These are phyloP conservation scores for Macropis europaea DNA, from an alignment of 2,888 invertebrate species.

Conservation along the genomic window DNA sequence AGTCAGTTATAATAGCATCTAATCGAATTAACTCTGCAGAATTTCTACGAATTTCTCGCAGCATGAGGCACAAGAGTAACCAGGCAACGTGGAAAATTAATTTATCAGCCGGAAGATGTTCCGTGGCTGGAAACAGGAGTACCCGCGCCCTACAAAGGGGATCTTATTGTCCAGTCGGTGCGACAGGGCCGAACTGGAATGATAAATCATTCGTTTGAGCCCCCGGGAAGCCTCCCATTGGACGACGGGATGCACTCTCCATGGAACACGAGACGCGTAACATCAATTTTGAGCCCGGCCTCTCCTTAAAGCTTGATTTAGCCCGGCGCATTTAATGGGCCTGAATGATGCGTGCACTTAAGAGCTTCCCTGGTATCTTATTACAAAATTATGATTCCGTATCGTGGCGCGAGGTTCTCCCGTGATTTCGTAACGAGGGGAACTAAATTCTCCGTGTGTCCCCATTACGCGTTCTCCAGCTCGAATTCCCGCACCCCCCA, in stretches of 20 bases:
- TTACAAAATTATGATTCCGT: conserved; percentile 31
- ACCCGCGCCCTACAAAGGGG: not conserved
- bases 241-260: conserved; percentile 1
- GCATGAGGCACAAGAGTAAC: not conserved
- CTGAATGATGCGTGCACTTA: conserved; percentile 47
- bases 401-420: not conserved
- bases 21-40: not conserved
- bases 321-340: conserved; percentile 11
- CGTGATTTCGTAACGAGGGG: not conserved
- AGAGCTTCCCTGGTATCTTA: conserved; percentile 22
- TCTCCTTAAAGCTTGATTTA: conserved; percentile 41
- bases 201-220: conserved; percentile 56
- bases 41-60: not conserved
- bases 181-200: conserved; percentile 12
- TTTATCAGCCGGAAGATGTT: not conserved
- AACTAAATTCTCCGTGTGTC: not conserved
- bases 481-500: not conserved
- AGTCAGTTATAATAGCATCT: not conserved
- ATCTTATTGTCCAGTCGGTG: not conserved
- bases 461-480: not conserved
- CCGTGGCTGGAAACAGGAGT: not conserved
- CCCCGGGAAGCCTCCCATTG: not conserved
- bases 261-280: no score
- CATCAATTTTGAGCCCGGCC: conserved; percentile 50
- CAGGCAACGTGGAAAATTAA: conserved; percentile 14